Evolutionary conservation across 2,113 vertebrate species (phyloP), one percentile per base, ranked within the genome.

Genomic region (Zeus faber): DNA sequence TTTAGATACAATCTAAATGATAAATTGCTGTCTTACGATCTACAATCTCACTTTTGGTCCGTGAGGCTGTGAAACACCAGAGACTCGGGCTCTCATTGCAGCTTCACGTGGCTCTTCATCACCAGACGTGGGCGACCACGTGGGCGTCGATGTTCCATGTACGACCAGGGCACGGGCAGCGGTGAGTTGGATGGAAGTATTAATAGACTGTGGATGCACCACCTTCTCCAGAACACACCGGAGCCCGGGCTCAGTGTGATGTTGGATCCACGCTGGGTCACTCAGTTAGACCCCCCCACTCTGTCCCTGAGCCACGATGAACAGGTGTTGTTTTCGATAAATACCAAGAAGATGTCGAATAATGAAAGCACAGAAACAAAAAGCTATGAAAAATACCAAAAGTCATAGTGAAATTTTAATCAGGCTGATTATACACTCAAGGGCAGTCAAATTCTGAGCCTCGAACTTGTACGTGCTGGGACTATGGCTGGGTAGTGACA

Each of bases 111-210:
- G 78, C 69, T 74, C 53, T 74, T 65, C 54, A 66, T 76, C 72
- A 65, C 71, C 56, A 65, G 49, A 68, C 17, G 74, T 81, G 76
- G 80, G 81, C 62, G 65, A 52, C 49, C 22, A 62, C 72, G 80
- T 84, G 80, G 84, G 80, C 76, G 67, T 81, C 70, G 64, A 80
- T 87, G 83, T 83, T 87, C 80, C 76, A 62, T 56, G 29, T 21
- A 70, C 73, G 76, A 76, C 75, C n/a, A n/a, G 80, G 73, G 71
- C 68, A 79, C 72, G 74, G 27, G 54, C 77, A 80, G 83, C 62
- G 69, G 60, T 76, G 70, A 77, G 52, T 62, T 69, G 60, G 67
- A 55, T 79, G 67, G 46, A 27, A 71, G 68, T 87, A 86, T 84
- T 82, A 70, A 76, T 84, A 86, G 79, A 75, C 53, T 62, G 75